These are phyloP conservation scores for Takifugu flavidus DNA, from an alignment of 2,113 vertebrate species.

Conservation along the genomic window DNA sequence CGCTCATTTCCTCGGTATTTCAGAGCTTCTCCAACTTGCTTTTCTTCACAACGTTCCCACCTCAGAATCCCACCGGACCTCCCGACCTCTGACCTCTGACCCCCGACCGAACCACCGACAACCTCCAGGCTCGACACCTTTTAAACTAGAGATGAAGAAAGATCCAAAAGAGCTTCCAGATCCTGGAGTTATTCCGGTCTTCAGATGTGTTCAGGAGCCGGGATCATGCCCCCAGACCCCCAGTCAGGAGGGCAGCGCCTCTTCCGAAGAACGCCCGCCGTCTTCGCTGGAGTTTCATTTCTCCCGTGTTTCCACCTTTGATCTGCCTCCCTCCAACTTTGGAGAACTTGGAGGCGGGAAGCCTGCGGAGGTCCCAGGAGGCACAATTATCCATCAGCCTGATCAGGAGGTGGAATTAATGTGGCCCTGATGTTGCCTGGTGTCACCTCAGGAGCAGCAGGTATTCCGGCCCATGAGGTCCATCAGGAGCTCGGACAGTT, in stretches of 20 bases:
- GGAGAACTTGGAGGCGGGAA: slow-evolving; percentile 45
- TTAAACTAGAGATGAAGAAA: too few species aligned
- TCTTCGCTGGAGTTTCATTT: slow-evolving; percentile 28
- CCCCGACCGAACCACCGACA: too few species aligned
- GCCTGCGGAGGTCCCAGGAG: slow-evolving; percentile 51
- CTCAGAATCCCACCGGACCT: too few species aligned
- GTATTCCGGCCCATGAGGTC: too few species aligned
- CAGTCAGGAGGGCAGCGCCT: slow-evolving; percentile 4
- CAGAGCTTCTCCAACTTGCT: not conserved
- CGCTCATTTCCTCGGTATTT: slow-evolving; percentile 5
- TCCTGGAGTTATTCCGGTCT: too few species aligned
- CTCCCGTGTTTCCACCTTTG: slow-evolving; percentile 44
- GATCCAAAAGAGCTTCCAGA: too few species aligned
- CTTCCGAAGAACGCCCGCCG: slow-evolving; percentile 13
- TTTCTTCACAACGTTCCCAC: too few species aligned
- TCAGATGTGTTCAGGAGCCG: too few species aligned
- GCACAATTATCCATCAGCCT: slow-evolving; percentile 54
- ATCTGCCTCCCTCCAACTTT: slow-evolving; percentile 50
- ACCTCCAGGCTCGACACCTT: too few species aligned
- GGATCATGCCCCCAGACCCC: not conserved
- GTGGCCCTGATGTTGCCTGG: slow-evolving; percentile 56
- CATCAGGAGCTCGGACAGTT: not conserved
- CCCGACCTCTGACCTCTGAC: not conserved
- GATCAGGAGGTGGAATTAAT: slow-evolving; percentile 48
- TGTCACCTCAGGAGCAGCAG: too few species aligned